Evolutionary conservation across 2,797 vertebrate species (phyloP).

Genomic region (Pipistrellus kuhlii): DNA sequence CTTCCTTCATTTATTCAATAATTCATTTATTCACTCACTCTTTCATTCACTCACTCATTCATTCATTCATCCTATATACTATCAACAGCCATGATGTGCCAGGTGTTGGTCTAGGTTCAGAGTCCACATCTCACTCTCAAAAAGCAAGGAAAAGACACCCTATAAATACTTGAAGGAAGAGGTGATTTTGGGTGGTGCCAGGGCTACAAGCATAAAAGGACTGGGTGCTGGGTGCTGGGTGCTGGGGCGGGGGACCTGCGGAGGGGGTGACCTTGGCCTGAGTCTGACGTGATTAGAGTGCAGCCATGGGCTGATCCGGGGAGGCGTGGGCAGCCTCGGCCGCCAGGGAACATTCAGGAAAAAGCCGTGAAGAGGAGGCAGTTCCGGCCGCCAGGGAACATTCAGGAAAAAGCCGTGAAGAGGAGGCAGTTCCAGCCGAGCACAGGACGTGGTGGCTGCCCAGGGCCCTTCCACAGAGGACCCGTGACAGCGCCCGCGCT

Average conservation of each 20-base stretch:
- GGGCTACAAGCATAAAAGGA: background rate
- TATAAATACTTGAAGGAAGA: background rate
- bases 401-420: background rate
- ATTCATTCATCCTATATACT: background rate
- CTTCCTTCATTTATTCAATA: too few species aligned
- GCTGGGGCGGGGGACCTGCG: too few species aligned
- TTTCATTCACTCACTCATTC: too few species aligned
- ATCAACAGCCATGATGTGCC: background rate
- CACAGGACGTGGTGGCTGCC: rapidly evolving
- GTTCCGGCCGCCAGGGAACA: background rate
- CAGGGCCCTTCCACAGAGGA: background rate
- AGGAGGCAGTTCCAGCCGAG: rapidly evolving
- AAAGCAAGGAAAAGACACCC: background rate
- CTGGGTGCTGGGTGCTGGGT: rapidly evolving
- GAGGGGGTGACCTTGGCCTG: background rate
- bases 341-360: background rate
- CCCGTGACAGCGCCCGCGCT: background rate
- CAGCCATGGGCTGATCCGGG: background rate
- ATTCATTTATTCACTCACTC: too few species aligned
- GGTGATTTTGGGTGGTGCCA: background rate
- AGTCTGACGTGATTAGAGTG: background rate
- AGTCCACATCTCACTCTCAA: background rate
- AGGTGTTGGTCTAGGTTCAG: background rate
- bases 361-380: rapidly evolving
- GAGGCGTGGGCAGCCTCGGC: background rate